Evolutionary conservation across 2,888 invertebrate genomes (phyloP).

Genomic region (Drosophila percnosoma): DNA sequence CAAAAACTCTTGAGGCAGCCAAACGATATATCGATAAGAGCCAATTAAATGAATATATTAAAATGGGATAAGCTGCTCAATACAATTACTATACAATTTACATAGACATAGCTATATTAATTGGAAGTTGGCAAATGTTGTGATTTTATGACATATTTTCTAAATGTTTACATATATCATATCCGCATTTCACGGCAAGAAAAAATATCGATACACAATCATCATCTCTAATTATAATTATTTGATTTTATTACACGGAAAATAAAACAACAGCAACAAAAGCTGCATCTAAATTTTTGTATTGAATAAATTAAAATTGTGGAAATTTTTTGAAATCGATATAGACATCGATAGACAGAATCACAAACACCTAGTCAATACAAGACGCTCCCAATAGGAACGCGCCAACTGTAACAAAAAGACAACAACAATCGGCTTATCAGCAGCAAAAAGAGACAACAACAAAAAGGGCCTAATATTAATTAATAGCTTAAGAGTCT

Average conservation of each 20-base stretch:
- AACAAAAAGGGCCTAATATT: conserved; percentile 33
- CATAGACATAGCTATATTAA: not conserved
- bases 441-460: conserved; percentile 38
- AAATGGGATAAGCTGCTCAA: not conserved
- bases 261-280: conserved; percentile 12
- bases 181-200: not conserved
- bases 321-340: not conserved
- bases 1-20: not conserved
- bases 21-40: conserved; percentile 13
- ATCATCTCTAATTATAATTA: conserved; percentile 29
- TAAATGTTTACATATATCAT: not conserved
- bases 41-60: not conserved
- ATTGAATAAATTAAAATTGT: not conserved
- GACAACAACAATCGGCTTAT: conserved; percentile 51
- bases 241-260: conserved; percentile 26
- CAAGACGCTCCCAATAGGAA: conserved; percentile 45
- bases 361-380: conserved; percentile 6
- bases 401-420: conserved; percentile 44
- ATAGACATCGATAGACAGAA: conserved; percentile 4
- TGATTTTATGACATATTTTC: not conserved
- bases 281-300: not conserved
- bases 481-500: conserved; percentile 25
- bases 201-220: conserved; percentile 1
- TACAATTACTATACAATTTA: not conserved
- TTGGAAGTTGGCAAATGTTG: not conserved